Evolutionary conservation across 30 jellyfish, hydroid and myxozoan species (phyloP), one percentile per base, ranked within the genome.

Genomic region (Aurelia sp.): DNA sequence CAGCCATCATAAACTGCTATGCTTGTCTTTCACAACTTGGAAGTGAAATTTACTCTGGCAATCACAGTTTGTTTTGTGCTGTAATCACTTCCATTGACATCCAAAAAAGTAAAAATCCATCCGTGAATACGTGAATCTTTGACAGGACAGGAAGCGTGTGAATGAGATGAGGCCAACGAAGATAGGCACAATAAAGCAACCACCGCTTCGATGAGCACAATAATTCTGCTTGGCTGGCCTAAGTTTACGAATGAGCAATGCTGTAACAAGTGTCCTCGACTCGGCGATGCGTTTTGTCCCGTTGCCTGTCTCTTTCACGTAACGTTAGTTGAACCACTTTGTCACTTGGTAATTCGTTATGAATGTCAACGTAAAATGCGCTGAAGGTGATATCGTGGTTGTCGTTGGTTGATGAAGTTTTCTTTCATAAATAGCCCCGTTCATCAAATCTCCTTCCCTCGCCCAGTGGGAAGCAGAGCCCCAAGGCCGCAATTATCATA

Each of bases 1-100:
- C 95, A 48, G 98, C 97, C 98, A 93, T 93, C 77, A 66, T 91
- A 60, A 79, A 80, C 51, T 44, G 55, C 15, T 44, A 44, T 44
- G 55, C 50, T 5, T 44, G 55, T 44, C 15, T 44, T 58, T 53
- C 88, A 47, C 75, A 72, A 64, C 67, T 51, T 38, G 78, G 78
- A 53, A 35, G 55, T 44, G 55, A 44, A 44, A 44, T 13, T 64
- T 44, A 76, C 77, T 76, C 68, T 5, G 66, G 55, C 55, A 2
- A 44, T 44, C 2, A 44, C 55, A 44, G 55, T 44, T 44, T 44
- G 7, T 9, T 44, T 44, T 44, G 55, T 44, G 55, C 7, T 7
- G 9, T 58, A 13, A 76, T 58, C 40, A 47, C 67, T 76, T 55
- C 87, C 87, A 76, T 76, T 27, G 87, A 76, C 87, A 76, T 21